A percentile compares a stretch with the other conserved stretches of the same genome.
Evolutionary conservation across 2,113 vertebrate species (phyloP).

Genomic region (Pogonocichla stellata): DNA sequence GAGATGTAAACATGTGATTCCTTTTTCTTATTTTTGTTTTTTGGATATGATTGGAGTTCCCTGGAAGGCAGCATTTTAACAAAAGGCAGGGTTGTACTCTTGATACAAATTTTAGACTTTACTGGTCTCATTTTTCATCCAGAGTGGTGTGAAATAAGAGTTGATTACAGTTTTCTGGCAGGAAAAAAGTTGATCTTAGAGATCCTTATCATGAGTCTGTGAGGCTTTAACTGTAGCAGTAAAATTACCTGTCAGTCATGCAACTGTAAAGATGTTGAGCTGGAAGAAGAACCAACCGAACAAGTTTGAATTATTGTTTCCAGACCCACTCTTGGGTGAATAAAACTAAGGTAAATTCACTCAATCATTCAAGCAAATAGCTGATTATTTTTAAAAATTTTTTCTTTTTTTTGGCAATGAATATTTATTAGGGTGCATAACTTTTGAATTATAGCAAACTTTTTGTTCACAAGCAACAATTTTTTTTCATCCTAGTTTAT

Average conservation of each 20-base stretch:
- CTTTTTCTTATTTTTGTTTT: not conserved
- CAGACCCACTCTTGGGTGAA: not conserved
- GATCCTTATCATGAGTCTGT: slow-evolving; percentile 14
- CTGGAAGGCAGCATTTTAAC: not conserved
- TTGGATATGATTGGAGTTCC: not conserved
- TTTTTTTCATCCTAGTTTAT: not conserved
- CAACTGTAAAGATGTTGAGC: not conserved
- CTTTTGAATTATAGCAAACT: not conserved
- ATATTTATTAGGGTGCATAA: not conserved
- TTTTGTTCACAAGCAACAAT: not conserved
- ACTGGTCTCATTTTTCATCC: slow-evolving; percentile 25
- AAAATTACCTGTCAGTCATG: slow-evolving; percentile 35
- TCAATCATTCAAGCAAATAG: not conserved
- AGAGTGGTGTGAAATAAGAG: slow-evolving; percentile 22
- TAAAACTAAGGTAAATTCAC: not conserved
- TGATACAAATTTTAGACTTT: not conserved
- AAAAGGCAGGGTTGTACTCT: not conserved
- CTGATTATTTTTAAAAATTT: not conserved
- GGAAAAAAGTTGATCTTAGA: slow-evolving; percentile 2
- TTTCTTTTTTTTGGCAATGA: not conserved
- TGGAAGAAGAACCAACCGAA: not conserved
- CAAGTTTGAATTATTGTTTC: slow-evolving; percentile 22
- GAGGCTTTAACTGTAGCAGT: not conserved
- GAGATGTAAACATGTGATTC: not conserved
- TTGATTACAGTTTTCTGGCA: slow-evolving; percentile 48